Evolutionary conservation across 2,888 invertebrate species (phyloP), one percentile per base, ranked within the genome.

Genomic region (Dendrolimus houi): DNA sequence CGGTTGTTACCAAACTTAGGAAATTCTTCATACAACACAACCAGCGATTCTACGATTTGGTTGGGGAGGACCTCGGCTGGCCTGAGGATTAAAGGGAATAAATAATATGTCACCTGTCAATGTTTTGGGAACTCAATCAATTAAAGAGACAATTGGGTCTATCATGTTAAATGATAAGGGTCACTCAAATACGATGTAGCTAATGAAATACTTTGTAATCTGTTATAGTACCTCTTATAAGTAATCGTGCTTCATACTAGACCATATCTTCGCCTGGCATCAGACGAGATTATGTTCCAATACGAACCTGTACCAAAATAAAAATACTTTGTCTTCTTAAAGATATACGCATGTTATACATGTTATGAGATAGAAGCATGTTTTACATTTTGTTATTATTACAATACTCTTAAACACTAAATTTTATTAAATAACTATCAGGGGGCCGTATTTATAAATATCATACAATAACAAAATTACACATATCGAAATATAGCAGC

Each of bases 61-160:
- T 98, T n/a, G 97, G 97, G 6, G 96, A 96, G 81, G 96, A 97
- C 83, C 94, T 98, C 65, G 96, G 96, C 62, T 99, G 99, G 99
- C 97, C 97, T 55, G 96, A 96, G 81, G 96, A 96, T 81, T 97
- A 79, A 70, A 52, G 13, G 13, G 29, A 58, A 14, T 14, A 14
- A 58, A 14, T 14, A 14, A 57, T 54, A 29, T 29, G 54, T 52
- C 59, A 60, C n/a, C 55, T 54, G 55, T 56, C 58, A 55, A 56
- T 56, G 42, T 47, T 12, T 29, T 29, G 29, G 29, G 29, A 47
- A 47, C 9, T 47, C 47, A 47, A 47, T 47, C 47, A 12, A 47
- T 47, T 47, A 8, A 47, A 47, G 10, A 47, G 9, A 12, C 9
- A 9, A 12, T 9, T 1, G 9, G 47, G 12, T 47, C 47, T 47